Conservation (phyloP, 2,888 invertebrate species). For the Brenthis ino region DNA sequence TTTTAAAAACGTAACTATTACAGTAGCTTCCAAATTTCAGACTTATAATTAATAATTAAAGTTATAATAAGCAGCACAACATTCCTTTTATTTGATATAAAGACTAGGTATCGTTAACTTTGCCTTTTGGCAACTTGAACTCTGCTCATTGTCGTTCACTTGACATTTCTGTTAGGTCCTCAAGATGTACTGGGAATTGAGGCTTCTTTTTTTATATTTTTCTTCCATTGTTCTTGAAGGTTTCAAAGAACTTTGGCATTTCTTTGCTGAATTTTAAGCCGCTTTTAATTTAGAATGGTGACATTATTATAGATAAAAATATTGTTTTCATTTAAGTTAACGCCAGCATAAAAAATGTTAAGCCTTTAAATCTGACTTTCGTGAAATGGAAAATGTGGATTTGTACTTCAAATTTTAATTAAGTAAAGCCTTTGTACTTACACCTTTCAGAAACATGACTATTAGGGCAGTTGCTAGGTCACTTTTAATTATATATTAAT, state of each 20-base stretch:
- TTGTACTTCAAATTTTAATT: not conserved
- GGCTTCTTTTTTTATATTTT: slow-evolving; percentile 30
- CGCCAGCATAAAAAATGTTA: not conserved
- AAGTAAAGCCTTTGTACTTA: too few species aligned
- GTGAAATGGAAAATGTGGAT: not conserved
- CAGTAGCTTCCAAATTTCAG: not conserved
- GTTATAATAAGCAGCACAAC: slow-evolving; percentile 1
- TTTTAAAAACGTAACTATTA: too few species aligned
- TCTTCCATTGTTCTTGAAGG: slow-evolving; percentile 32
- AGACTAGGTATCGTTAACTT: slow-evolving; percentile 33
- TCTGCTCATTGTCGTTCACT: slow-evolving; percentile 35
- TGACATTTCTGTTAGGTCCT: slow-evolving; percentile 37
- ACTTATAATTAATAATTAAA: slow-evolving; percentile 10
- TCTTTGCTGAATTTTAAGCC: slow-evolving; percentile 18
- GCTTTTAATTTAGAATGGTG: slow-evolving; percentile 22
- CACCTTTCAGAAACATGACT: too few species aligned
- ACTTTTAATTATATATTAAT: too few species aligned
- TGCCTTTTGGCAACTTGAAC: slow-evolving; percentile 36
- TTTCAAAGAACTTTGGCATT: slow-evolving; percentile 24
- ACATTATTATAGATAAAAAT: slow-evolving; percentile 21
- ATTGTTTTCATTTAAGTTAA: not conserved
- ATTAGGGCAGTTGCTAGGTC: too few species aligned
- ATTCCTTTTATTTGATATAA: slow-evolving; percentile 17
- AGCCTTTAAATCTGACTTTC: not conserved
- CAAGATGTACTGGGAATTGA: slow-evolving; percentile 34